Base-by-base conservation (phyloP, 64 coral and sea anemone genomes). In the Cladopsammia gracilis region DNA sequence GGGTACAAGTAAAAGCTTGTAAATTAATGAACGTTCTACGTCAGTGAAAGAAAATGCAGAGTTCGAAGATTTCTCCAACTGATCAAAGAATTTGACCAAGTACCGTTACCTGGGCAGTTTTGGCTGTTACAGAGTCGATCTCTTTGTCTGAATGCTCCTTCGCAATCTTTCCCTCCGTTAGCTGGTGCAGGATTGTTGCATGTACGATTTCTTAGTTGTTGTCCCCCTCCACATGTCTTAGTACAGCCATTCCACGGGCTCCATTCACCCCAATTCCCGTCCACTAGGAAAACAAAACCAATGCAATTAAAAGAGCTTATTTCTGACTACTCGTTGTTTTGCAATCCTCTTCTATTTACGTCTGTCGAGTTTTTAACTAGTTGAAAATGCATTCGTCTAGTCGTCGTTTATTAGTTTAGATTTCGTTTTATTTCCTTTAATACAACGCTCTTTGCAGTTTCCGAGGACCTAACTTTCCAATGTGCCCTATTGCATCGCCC, bases 251-350 rank as follows among this genome's bases (percentile, higher is more conserved):
- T 58, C 44, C 62, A 94, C 3, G 42, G 51, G 3, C 76, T 44
- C 92, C 92, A 94, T 20, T 89, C 85, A 48, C 73, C 49, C 92
- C 92, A 94, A 0, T 81, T 58, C 1, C 92, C 85, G 48, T 94
- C 92, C 12, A 94, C 92, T 89, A 52, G 4, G 52, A 78, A 84
- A 77, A 62, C 2, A n/a, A 34, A n/a, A 44, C 15, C 22, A 70
- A 24, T 25, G 7, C 6, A 34, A 34, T 34, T 34, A 34, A 34
- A 56, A 56, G 19, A 79, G 48, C 74, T 43, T 48, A 80, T 80
- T 15, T 54, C 0, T 34, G 34, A 71, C 12, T 71, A 34, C 18
- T 8, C 56, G 0, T 9, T 15, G 13, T 54, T 71, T 54, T 58
- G 24, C 0, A 14, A 7, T 58, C 8, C n/a, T 19, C 34, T 34